Base-by-base conservation (phyloP, 2,797 vertebrate species). In the Harpagifer antarcticus region DNA sequence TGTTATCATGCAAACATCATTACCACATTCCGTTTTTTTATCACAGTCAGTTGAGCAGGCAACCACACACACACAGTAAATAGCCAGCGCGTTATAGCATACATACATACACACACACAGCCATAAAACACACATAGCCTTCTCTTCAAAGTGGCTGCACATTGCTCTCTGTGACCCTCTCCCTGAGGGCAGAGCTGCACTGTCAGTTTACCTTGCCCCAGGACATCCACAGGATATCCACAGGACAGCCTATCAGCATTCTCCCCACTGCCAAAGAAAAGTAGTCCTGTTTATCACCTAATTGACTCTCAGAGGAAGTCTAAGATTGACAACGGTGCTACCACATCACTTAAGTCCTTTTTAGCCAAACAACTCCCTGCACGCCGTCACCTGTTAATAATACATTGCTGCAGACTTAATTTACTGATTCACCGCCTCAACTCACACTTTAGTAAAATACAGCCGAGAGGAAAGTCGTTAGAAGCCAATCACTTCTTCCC, bases 241-340 rank as follows among this genome's bases (percentile, higher is more conserved):
- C 23, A 27, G 23, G 23, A 27, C 94, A 93, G 91, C 74, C 90
- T 79, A 82, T 92, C 91, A 86, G 84, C 92, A 87, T 84, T 88
- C 91, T 90, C 93, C 91, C 90, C 88, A 86, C 90, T 92, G 92
- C 91, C 81, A 68, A 84, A 94, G 90, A 91, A 91, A 92, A 92
- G 86, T 76, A 83, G 84, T 86, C 84, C 95, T 96, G 93, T 95
- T 97, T 96, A 93, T 95, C 94, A 95, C 87, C 91, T 95, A 97
- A 96, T 95, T 96, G 93, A 96, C 95, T 96, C 95, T 96, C 95
- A 82, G 88, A 95, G 94, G 95, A 94, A 94, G 88, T 85, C 90
- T 55, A 76, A 89, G 93, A 94, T 93, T 91, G 95, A 94, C 88
- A 93, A 87, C 85, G 84, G 94, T 89, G 93, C 90, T 92, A 80